Conservation (phyloP, 2,888 invertebrate species). For the Piscicola geometra region DNA sequence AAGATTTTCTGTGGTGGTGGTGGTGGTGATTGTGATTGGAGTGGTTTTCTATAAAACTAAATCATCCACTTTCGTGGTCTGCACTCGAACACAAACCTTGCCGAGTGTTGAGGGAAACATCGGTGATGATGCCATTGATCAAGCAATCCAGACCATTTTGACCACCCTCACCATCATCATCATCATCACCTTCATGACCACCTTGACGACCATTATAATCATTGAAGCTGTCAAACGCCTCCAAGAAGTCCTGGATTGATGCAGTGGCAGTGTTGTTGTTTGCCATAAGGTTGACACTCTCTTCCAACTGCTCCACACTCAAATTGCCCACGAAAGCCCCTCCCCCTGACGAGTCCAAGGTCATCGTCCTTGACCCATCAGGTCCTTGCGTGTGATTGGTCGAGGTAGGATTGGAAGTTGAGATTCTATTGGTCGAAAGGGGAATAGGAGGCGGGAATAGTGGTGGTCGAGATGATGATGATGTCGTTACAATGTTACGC, state of each 20-base stretch:
- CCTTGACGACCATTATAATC: background rate
- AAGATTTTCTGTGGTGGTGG: too few relatives aligned
- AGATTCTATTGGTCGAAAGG: background rate
- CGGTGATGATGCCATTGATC: background rate
- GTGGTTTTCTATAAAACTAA: too few relatives aligned
- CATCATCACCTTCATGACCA: background rate
- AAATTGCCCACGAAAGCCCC: background rate
- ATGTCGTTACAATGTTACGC: background rate
- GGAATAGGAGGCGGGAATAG: too few relatives aligned
- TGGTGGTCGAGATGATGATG: background rate
- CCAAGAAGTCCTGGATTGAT: too few relatives aligned
- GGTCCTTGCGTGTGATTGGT: conserved; percentile 1
- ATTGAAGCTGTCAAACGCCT: background rate
- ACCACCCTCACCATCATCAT: background rate
- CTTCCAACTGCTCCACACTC: background rate
- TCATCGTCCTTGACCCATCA: background rate
- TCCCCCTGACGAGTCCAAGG: background rate
- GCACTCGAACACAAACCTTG: background rate
- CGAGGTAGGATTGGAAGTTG: background rate
- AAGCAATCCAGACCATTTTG: background rate
- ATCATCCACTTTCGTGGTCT: background rate
- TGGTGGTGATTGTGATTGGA: too few relatives aligned
- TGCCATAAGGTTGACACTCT: background rate
- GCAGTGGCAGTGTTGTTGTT: too few relatives aligned
- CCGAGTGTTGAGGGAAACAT: background rate